Evolutionary conservation across 2,888 invertebrate species (phyloP).

Genomic region (Drosophila maculinotata): DNA sequence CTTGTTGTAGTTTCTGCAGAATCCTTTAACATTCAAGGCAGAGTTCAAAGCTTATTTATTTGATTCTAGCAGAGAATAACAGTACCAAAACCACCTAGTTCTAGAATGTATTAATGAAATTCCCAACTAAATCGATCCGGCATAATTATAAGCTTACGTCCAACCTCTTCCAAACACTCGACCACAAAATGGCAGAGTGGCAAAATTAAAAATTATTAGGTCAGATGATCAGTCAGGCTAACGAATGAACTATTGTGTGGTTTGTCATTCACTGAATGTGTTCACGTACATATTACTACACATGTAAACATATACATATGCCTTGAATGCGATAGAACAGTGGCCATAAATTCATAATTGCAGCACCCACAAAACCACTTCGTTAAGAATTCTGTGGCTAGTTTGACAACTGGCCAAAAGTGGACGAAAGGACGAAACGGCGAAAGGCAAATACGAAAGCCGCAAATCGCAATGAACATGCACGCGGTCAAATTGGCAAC

Average conservation of each 20-base stretch:
- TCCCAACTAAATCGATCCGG: neutral
- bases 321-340: conserved; percentile 6
- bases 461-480: conserved; percentile 75
- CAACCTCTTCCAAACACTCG: neutral
- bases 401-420: conserved; percentile 51
- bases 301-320: neutral
- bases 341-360: conserved; percentile 76
- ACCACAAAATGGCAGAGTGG: conserved; percentile 47
- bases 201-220: conserved; percentile 58
- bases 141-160: conserved; percentile 6
- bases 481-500: conserved; percentile 59
- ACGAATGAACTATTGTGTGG: conserved; percentile 50
- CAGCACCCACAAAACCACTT: conserved; percentile 75
- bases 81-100: neutral
- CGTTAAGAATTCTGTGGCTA: conserved; percentile 74
- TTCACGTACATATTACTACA: neutral
- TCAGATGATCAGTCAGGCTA: conserved; percentile 33
- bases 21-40: conserved; percentile 1
- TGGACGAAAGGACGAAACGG: neutral
- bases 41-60: conserved; percentile 2
- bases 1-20: neutral
- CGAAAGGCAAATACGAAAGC: conserved; percentile 53
- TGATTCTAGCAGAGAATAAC: neutral
- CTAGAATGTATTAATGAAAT: neutral
- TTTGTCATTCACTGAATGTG: conserved; percentile 1